Percentiles rank a stretch among this genome's conserved stretches.
These are phyloP conservation scores for Pempheris klunzingeri DNA, from an alignment of 2,797 vertebrate species.

Conservation along the genomic window DNA sequence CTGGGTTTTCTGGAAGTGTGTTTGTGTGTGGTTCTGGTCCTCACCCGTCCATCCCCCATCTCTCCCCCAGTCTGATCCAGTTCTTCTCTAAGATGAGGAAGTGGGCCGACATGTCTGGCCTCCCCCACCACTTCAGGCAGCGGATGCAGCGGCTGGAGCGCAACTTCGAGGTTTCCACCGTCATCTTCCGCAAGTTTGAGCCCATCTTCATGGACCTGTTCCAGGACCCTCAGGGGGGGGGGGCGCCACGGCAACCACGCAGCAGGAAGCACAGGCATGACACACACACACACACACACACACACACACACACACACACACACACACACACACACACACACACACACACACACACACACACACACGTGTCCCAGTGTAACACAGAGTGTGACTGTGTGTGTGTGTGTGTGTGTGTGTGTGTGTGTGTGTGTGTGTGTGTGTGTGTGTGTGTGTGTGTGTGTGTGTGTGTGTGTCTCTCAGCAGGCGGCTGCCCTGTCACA, in stretches of 20 bases:
- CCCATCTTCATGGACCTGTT: conserved; percentile 98
- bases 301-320: conserved; percentile 1
- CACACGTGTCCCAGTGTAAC: too few relatives aligned
- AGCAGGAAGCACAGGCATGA: conserved; percentile 94
- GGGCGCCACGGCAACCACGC: conserved; percentile 88
- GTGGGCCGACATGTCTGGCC: conserved; percentile 97
- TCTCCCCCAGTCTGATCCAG: conserved; percentile 92
- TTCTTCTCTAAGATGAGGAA: conserved; percentile 99
- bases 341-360: not conserved
- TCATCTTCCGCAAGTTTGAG: conserved; percentile 98
- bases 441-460: too few relatives aligned
- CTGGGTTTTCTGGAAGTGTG: not conserved
- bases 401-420: too few relatives aligned
- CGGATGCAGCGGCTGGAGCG: conserved; percentile 93
- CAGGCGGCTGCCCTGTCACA: conserved; percentile 91
- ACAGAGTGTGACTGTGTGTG: too few relatives aligned
- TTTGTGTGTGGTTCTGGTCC: not conserved
- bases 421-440: too few relatives aligned
- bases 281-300: not conserved
- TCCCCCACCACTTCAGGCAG: conserved; percentile 91
- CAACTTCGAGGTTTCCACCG: conserved; percentile 97
- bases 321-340: conserved; percentile 4
- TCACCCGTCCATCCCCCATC: not conserved
- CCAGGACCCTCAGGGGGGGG: conserved; percentile 91
- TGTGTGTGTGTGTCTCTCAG: conserved; percentile 8